Base-by-base conservation (phyloP, 2,888 invertebrate species). In the Eristalinus sepulchralis region DNA sequence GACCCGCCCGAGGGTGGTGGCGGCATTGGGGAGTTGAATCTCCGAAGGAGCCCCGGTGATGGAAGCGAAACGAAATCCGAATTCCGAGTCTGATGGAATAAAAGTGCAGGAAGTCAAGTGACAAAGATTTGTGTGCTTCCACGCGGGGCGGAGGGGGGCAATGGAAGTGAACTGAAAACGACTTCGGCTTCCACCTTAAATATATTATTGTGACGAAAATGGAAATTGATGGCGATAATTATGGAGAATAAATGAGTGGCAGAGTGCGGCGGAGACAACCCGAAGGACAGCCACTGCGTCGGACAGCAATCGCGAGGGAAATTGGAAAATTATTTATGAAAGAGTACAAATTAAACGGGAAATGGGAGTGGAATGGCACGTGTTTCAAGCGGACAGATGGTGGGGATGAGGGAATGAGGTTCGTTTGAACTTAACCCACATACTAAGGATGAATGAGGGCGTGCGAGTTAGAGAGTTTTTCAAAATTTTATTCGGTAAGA, bases 21-120 rank as follows among this genome's bases (percentile, higher is more conserved):
- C 22, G 36, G 36, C 6, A 13, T 31, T n/a, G n/a, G 34, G 39
- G 17, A 33, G 57, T 63, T 72, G 63, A 63, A 68, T 71, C 47
- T 39, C 71, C 39, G 62, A 34, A 39, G 62, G 63, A 36, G 60
- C 62, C 27, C 62, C 27, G 53, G 60, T 76, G 80, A 82, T 86
- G 82, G 64, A 86, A 86, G 82, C 82, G 81, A 85, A 81, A 85
- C 82, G 27, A 27, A 27, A 85, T 82, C 82, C 70, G n/a, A 59
- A 78, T 60, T 64, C 57, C 22, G 34, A 73, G 47, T 36, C 86
- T 86, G 86, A 86, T 75, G 86, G 86, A 86, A 83, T 86, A 86
- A 86, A 78, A 83, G 86, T 86, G 86, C 86, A 86, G 86, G 86
- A 86, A 86, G 86, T 86, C 86, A 86, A 86, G 86, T 86, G 86